Conservation (phyloP, 2,113 vertebrate genomes). For the Pterocles gutturalis region DNA sequence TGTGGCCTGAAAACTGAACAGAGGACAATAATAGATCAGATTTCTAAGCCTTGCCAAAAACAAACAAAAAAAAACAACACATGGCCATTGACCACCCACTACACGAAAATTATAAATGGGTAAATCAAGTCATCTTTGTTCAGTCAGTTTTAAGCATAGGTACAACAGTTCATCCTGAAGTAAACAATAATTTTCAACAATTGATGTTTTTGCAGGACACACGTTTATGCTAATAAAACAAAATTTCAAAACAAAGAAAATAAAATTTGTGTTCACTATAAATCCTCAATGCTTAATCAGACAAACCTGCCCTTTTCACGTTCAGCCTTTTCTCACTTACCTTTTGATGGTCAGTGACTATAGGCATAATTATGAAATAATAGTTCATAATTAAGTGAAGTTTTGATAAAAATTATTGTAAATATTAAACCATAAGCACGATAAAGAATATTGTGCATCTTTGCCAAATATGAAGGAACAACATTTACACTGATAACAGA, state of each 20-base stretch:
- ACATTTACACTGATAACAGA: not conserved
- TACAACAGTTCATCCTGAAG: not conserved
- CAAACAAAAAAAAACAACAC: not conserved
- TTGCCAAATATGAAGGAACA: not conserved
- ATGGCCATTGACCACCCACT: not conserved
- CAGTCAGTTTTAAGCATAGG: not conserved
- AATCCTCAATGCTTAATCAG: not conserved
- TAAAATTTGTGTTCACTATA: not conserved
- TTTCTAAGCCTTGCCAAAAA: not conserved
- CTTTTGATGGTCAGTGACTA: not conserved
- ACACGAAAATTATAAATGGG: not conserved
- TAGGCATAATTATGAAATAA: not conserved
- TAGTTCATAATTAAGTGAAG: not conserved
- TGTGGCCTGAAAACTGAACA: not conserved
- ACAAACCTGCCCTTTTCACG: not conserved
- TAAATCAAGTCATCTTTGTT: not conserved
- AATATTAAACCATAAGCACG: not conserved
- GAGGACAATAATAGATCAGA: not conserved
- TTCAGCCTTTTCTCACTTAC: not conserved
- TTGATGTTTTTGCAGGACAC: not conserved
- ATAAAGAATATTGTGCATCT: not conserved
- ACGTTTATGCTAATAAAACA: not conserved
- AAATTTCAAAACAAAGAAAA: not conserved
- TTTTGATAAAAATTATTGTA: not conserved
- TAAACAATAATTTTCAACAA: not conserved